A percentile compares a stretch with the other conserved stretches of the same genome.
These are phyloP conservation scores for Gobio gobio DNA, from an alignment of 2,113 vertebrate species.

Conservation along the genomic window DNA sequence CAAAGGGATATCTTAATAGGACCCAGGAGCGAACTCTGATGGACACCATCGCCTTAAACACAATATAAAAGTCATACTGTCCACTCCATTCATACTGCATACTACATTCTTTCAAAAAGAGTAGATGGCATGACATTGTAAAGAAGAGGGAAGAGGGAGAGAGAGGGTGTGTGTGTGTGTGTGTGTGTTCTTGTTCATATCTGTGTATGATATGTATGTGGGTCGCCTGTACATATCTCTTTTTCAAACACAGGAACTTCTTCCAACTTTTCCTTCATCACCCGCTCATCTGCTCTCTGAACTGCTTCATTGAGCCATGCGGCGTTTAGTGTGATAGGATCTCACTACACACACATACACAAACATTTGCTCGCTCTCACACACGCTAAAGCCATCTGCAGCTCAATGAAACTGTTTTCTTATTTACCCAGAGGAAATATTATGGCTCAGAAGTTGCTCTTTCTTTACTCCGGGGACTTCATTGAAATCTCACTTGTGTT, in stretches of 20 bases:
- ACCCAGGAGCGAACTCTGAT: too few species aligned
- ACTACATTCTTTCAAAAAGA: not conserved
- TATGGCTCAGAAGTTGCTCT: slow-evolving; percentile 18
- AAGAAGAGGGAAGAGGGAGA: slow-evolving; percentile 1
- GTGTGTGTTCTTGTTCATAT: not conserved
- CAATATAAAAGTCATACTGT: not conserved
- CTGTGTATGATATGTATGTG: not conserved
- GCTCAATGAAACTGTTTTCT: not conserved
- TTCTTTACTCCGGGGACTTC: slow-evolving; percentile 13
- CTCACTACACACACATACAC: slow-evolving; percentile 22
- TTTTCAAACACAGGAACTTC: slow-evolving; percentile 22
- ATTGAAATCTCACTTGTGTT: slow-evolving; percentile 15
- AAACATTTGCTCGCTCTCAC: not conserved
- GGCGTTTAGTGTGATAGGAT: slow-evolving; percentile 19
- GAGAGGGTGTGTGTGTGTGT: not conserved
- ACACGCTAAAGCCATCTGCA: not conserved
- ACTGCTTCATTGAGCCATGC: slow-evolving; percentile 13
- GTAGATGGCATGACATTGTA: slow-evolving; percentile 21
- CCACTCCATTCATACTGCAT: not conserved
- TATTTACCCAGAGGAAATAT: slow-evolving; percentile 21
- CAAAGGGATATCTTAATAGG: too few species aligned
- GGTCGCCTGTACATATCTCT: slow-evolving; percentile 21
- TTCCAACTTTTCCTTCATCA: slow-evolving; percentile 32
- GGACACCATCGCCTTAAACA: too few species aligned
- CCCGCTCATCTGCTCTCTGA: slow-evolving; percentile 30